phyloP scores from a whole-genome alignment of 2,888 invertebrate genomes.

The Papilio demoleus region DNA sequence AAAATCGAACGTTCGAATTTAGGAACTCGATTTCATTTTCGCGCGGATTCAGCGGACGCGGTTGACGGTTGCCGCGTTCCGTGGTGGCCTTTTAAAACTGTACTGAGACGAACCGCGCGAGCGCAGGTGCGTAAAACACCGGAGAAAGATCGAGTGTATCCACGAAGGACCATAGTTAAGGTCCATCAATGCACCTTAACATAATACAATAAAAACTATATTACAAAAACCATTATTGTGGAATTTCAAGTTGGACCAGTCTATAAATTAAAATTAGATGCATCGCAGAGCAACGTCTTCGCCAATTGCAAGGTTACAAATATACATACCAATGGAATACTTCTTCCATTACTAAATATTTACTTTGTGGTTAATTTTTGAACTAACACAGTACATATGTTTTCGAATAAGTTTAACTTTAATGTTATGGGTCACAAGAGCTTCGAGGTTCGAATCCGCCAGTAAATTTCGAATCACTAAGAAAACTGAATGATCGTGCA shows the following conservation, averaged over 20 bases:
- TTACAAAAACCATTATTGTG: conserved; percentile 25
- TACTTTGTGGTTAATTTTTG: neutral
- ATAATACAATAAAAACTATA: conserved; percentile 32
- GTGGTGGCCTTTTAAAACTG: conserved; percentile 67
- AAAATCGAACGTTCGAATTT: conserved; percentile 54
- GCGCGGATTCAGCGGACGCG: conserved; percentile 61
- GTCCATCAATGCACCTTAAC: conserved; percentile 33
- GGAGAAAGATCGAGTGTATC: conserved; percentile 47
- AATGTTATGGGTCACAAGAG: too few relatives aligned
- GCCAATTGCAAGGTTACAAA: conserved; percentile 26
- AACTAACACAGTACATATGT: too few relatives aligned
- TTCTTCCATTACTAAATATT: neutral
- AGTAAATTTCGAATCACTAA: neutral
- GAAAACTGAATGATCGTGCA: too few relatives aligned
- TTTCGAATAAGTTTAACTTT: too few relatives aligned
- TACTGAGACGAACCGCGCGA: conserved; percentile 58
- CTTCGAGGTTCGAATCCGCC: neutral
- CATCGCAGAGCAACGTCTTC: conserved; percentile 15
- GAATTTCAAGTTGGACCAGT: conserved; percentile 33
- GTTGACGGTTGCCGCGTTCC: conserved; percentile 64
- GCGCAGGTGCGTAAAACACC: conserved; percentile 50
- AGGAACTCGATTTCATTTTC: conserved; percentile 71
- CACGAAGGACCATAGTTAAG: conserved; percentile 12
- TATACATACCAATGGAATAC: conserved; percentile 5
- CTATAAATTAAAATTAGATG: conserved; percentile 36